Base-by-base conservation (phyloP, 2,888 invertebrate genomes). In the Pediacus dermestoides region DNA sequence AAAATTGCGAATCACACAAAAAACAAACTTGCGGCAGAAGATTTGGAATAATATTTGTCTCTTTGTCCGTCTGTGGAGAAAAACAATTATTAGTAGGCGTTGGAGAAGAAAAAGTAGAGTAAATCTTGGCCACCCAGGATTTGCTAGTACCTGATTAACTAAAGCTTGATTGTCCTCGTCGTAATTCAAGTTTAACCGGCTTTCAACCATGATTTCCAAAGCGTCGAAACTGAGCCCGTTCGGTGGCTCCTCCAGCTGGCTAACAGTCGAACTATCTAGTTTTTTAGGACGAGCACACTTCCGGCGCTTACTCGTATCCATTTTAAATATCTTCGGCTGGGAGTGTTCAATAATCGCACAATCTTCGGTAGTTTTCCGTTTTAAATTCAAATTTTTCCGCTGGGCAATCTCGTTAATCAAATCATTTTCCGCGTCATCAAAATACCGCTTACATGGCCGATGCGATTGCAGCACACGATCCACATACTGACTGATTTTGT, bases 1-100 rank as follows among this genome's bases (percentile, higher is more conserved):
- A 57, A 42, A 75, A 74, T 39, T 70, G 69, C 45, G 67, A 66
- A 33, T 74, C 73, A 48, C 77, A 77, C n/a, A 76, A 49, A 33
- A 75, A 58, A 55, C 77, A 77, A 15, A 68, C 58, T 47, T 67
- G 74, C 1, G 70, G 70, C 62, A n/a, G n/a, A n/a, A n/a, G n/a
- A n/a, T n/a, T n/a, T n/a, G n/a, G n/a, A n/a, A n/a, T n/a, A n/a
- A n/a, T n/a, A n/a, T n/a, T n/a, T n/a, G n/a, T n/a, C n/a, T n/a
- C n/a, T n/a, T n/a, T n/a, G n/a, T n/a, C n/a, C n/a, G n/a, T n/a
- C n/a, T n/a, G n/a, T n/a, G n/a, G n/a, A n/a, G n/a, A n/a, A n/a
- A n/a, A n/a, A n/a, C n/a, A n/a, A n/a, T n/a, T n/a, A n/a, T n/a
- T n/a, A n/a, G n/a, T n/a, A n/a, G n/a, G n/a, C n/a, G n/a, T n/a